These are phyloP conservation scores for Piscicola geometra DNA, from an alignment of 2,888 invertebrate genomes.

Conservation along the genomic window DNA sequence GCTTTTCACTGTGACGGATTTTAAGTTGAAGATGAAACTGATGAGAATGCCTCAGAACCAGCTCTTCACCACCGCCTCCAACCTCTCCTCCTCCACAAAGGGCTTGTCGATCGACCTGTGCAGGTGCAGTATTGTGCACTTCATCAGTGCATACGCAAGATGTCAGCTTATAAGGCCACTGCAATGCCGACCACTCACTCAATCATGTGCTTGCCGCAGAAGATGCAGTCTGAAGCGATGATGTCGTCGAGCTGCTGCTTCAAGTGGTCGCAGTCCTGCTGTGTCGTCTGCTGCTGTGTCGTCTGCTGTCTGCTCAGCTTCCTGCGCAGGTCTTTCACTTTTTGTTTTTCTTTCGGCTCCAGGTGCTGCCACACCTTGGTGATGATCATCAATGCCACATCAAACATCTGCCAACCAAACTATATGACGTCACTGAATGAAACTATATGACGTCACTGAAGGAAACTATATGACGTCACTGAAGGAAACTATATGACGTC, in stretches of 20 bases:
- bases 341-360: conserved; percentile 58
- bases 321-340: conserved; percentile 58
- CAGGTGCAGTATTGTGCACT: neutral
- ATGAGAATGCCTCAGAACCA: conserved; percentile 26
- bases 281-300: neutral
- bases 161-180: neutral
- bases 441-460: neutral
- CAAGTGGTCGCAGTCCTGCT: neutral
- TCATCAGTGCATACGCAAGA: neutral
- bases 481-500: too few species aligned
- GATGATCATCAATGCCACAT: too few species aligned
- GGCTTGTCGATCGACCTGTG: conserved; percentile 76
- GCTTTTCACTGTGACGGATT: too few species aligned
- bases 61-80: conserved; percentile 36
- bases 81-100: conserved; percentile 69
- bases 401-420: too few species aligned
- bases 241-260: conserved; percentile 81
- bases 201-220: conserved; percentile 88
- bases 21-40: too few species aligned
- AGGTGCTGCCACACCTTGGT: conserved; percentile 67
- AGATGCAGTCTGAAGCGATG: conserved; percentile 83
- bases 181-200: conserved; percentile 56
- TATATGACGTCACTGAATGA: neutral
- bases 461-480: neutral
- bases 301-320: conserved; percentile 44